A percentile compares a stretch with the other conserved stretches of the same genome.
Evolutionary conservation across 2,113 vertebrate species (phyloP).

Genomic region (Lathamus discolor): DNA sequence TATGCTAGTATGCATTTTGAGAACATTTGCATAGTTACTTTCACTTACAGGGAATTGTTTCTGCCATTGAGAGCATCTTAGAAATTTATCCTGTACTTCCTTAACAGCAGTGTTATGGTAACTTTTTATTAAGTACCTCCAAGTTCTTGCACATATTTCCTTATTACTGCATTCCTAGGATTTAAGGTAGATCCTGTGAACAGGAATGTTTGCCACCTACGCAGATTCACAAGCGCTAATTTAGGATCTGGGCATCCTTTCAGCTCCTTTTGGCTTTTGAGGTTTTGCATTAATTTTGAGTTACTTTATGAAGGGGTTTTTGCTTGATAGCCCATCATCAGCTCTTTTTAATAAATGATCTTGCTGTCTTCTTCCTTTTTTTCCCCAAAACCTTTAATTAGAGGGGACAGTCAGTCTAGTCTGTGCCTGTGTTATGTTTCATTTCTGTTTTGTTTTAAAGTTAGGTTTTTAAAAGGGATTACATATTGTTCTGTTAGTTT

Average conservation of each 20-base stretch:
- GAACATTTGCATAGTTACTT: not conserved
- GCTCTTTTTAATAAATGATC: not conserved
- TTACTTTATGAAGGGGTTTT: not conserved
- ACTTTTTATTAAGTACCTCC: not conserved
- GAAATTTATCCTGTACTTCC: not conserved
- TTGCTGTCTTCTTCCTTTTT: not conserved
- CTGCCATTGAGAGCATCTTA: not conserved
- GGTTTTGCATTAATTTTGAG: not conserved
- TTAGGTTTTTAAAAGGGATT: not conserved
- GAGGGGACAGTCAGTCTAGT: not conserved
- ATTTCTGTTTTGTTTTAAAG: not conserved
- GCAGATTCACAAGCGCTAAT: not conserved
- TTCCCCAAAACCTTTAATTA: not conserved
- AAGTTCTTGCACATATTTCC: not conserved
- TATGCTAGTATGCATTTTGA: not conserved
- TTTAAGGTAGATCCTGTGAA: not conserved
- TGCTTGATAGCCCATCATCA: not conserved
- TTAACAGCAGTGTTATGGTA: not conserved
- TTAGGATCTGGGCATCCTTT: not conserved
- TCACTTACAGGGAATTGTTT: not conserved
- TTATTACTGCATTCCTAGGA: not conserved
- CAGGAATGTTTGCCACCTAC: not conserved
- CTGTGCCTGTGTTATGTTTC: not conserved
- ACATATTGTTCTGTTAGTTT: not conserved
- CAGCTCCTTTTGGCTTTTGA: not conserved